These are phyloP conservation scores for Crepidodera aurea DNA, from an alignment of 2,888 invertebrate genomes.

Conservation along the genomic window DNA sequence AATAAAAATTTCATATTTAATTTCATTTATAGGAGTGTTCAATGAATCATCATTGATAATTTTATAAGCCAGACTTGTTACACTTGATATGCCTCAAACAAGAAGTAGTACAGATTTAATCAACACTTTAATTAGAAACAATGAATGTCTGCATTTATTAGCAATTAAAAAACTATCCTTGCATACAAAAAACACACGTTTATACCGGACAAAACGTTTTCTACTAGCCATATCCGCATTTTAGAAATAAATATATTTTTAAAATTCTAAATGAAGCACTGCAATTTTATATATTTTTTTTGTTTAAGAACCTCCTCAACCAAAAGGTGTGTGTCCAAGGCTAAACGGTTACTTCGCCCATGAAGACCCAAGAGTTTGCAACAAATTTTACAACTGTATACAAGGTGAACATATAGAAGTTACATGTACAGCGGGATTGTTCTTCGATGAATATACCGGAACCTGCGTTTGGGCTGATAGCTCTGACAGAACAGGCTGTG, in stretches of 20 bases:
- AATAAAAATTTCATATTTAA: background rate
- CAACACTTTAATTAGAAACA: too few relatives aligned
- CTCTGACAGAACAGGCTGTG: conserved; percentile 79
- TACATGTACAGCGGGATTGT: conserved; percentile 86
- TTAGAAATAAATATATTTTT: too few relatives aligned
- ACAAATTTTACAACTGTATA: conserved; percentile 89
- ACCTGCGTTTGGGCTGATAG: conserved; percentile 91
- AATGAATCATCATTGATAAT: background rate
- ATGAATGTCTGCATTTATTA: background rate
- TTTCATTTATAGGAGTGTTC: background rate
- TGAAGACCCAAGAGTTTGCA: conserved; percentile 82
- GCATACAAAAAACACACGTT: too few relatives aligned
- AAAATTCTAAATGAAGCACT: too few relatives aligned
- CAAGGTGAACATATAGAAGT: conserved; percentile 82
- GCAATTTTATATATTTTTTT: too few relatives aligned
- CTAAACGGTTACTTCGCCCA: conserved; percentile 92
- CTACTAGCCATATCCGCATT: too few relatives aligned
- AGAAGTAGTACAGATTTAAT: too few relatives aligned
- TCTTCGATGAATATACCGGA: conserved; percentile 89
- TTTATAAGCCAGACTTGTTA: background rate
- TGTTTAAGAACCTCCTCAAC: conserved; percentile 80
- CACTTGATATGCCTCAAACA: background rate
- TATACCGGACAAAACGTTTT: too few relatives aligned
- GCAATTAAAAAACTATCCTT: too few relatives aligned
- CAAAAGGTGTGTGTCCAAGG: conserved; percentile 78